Evolutionary conservation across 2,797 vertebrate species (phyloP), one percentile per base, ranked within the genome.

Genomic region (Adelosebastes latens): DNA sequence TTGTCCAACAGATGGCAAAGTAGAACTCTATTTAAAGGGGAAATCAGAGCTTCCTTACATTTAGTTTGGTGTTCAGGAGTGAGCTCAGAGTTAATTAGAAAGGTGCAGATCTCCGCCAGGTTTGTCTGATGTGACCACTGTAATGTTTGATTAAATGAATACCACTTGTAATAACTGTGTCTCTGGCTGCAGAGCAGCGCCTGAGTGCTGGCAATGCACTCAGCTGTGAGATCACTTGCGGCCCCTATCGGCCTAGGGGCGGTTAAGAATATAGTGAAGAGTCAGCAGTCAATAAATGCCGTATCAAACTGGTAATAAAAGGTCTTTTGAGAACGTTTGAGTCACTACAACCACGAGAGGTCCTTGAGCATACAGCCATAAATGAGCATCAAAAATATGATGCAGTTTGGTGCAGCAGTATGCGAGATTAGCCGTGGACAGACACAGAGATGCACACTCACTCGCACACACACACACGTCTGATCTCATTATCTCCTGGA

Each of bases 1-100:
- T 77, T 80, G 42, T 65, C 87, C 84, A 91, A 32, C 27, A 89
- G 83, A 65, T 86, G 84, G 78, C 81, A 62, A 62, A 62, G 1
- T 32, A 34, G 22, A 25, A 12, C 16, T 32, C 10, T 24, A 9
- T 8, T 55, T n/a, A 14, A 60, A 64, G 32, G 13, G 10, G 8
- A 46, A 73, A 36, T 61, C 6, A 1, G 12, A 20, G 25, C 16
- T 4, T 13, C 3, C 16, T 36, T 10, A 8, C n/a, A 10, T 25
- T 18, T 67, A 14, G 9, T 18, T 58, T 31, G 10, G 2, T 49
- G 29, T 18, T 56, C 1, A 24, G 14, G 32, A 71, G 6, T 3
- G 8, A 58, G 14, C 3, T 27, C 22, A 32, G 6, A 25, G 20
- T 56, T 42, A 1, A 5, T 24, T 25, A 56, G 6, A 55, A 55